These are phyloP conservation scores for Gila robusta DNA, from an alignment of 2,797 vertebrate species.

Conservation along the genomic window DNA sequence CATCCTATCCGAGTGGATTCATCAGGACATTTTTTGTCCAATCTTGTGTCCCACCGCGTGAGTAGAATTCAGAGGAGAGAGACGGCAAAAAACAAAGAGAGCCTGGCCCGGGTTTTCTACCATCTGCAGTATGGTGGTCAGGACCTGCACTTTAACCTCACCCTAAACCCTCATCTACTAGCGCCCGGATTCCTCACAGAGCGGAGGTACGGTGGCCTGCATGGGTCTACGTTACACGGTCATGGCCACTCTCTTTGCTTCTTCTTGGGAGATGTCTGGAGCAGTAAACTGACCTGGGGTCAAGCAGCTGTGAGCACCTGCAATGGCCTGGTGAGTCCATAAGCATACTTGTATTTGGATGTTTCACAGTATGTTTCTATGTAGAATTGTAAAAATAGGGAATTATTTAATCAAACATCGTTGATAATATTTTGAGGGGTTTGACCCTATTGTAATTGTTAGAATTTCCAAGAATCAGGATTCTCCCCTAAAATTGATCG, in stretches of 20 bases:
- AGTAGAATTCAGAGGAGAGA: constrained; percentile 83
- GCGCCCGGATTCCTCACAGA: constrained; percentile 90
- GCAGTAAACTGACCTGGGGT: constrained; percentile 72
- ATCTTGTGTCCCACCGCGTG: constrained; percentile 83
- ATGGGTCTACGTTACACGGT: constrained; percentile 72
- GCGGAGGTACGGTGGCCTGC: constrained; percentile 80
- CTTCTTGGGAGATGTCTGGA: constrained; percentile 88
- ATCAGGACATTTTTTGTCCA: constrained; percentile 89
- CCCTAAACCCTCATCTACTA: constrained; percentile 86
- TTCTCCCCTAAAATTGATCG: no score
- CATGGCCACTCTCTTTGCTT: constrained; percentile 78
- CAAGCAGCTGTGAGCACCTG: constrained; percentile 91
- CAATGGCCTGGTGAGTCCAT: constrained; percentile 89
- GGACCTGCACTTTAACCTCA: constrained; percentile 89
- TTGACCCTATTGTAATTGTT: no score
- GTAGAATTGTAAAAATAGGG: not conserved
- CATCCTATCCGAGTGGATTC: constrained; percentile 88
- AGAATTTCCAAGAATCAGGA: no score
- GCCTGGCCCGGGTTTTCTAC: constrained; percentile 80
- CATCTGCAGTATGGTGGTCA: constrained; percentile 80
- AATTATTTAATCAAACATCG: not conserved
- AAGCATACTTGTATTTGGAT: not conserved
- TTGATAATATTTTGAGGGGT: not conserved
- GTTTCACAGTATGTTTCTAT: not conserved
- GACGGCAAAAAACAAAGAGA: constrained; percentile 59